A percentile compares a stretch with the other conserved stretches of the same genome.
These are phyloP conservation scores for Altica lythri DNA, from an alignment of 2,888 invertebrate genomes.

Conservation along the genomic window DNA sequence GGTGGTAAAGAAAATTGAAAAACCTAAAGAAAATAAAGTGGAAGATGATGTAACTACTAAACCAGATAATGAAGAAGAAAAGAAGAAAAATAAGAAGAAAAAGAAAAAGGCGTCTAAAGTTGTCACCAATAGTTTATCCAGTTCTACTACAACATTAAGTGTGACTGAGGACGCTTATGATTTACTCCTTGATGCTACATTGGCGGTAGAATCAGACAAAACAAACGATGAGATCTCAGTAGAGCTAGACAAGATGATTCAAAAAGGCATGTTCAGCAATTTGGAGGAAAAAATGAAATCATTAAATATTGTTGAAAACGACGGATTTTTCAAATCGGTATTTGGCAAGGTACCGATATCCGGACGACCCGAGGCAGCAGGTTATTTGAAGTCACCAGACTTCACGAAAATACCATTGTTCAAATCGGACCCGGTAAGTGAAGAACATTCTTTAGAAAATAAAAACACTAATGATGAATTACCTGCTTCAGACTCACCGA, in stretches of 20 bases:
- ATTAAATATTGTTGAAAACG: slow-evolving; percentile 47
- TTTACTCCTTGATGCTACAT: slow-evolving; percentile 45
- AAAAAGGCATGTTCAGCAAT: slow-evolving; percentile 54
- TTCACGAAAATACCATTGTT: slow-evolving; percentile 43
- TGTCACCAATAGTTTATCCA: slow-evolving; percentile 37
- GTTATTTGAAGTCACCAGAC: slow-evolving; percentile 45
- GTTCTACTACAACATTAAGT: slow-evolving; percentile 40
- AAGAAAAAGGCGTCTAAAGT: slow-evolving; percentile 37
- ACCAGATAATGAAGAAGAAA: slow-evolving; percentile 27
- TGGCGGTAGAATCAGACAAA: slow-evolving; percentile 44
- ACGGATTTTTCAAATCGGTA: slow-evolving; percentile 52
- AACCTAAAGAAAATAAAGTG: slow-evolving; percentile 21
- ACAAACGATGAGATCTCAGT: slow-evolving; percentile 55
- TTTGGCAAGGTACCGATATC: slow-evolving; percentile 39
- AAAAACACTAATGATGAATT: slow-evolving; percentile 39
- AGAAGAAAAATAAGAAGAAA: slow-evolving; percentile 38
- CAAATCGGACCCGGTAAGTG: slow-evolving; percentile 44
- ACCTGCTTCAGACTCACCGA: slow-evolving; percentile 40
- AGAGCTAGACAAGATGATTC: slow-evolving; percentile 55
- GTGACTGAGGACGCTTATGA: slow-evolving; percentile 48
- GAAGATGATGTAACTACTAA: slow-evolving; percentile 3
- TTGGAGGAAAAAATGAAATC: slow-evolving; percentile 54
- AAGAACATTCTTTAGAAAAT: slow-evolving; percentile 37
- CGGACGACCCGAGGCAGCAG: slow-evolving; percentile 40
- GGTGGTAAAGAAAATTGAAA: slow-evolving; percentile 32